Evolutionary conservation across 2,888 invertebrate species (phyloP).

Genomic region (Onthophagus sagittarius): DNA sequence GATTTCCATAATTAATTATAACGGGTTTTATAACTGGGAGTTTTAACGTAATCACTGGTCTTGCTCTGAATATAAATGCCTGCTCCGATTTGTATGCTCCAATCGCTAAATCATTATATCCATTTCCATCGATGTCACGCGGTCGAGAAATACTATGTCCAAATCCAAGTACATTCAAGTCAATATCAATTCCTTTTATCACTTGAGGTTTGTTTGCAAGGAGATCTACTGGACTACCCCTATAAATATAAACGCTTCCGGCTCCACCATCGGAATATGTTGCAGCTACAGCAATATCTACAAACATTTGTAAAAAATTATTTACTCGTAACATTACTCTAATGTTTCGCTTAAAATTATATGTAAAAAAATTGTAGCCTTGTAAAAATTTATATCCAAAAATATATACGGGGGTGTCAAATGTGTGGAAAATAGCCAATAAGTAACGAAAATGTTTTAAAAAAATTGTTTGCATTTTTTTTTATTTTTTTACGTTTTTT

Average conservation of each 20-base stretch:
- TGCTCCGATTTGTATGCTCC: conserved; percentile 58
- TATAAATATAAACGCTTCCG: conserved; percentile 63
- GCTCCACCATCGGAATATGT: conserved; percentile 58
- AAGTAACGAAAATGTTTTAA: too few species aligned
- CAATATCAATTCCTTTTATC: conserved; percentile 49
- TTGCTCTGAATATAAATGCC: conserved; percentile 53
- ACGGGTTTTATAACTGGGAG: not conserved
- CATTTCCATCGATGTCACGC: conserved; percentile 58
- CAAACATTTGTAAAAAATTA: not conserved
- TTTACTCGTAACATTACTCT: too few species aligned
- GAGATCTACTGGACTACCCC: conserved; percentile 52
- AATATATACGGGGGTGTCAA: too few species aligned
- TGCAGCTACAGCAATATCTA: conserved; percentile 63
- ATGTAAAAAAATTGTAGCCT: too few species aligned
- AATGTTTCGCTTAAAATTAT: too few species aligned
- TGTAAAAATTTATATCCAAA: too few species aligned
- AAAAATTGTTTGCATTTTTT: too few species aligned
- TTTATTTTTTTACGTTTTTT: too few species aligned
- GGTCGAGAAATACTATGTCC: conserved; percentile 60
- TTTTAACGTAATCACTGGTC: conserved; percentile 39
- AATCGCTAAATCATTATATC: conserved; percentile 57
- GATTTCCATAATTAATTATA: not conserved
- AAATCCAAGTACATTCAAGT: conserved; percentile 48
- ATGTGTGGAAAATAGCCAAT: too few species aligned
- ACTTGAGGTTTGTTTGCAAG: conserved; percentile 47